Conservation (phyloP, 2,113 vertebrate genomes). For the Kryptolebias marmoratus region DNA sequence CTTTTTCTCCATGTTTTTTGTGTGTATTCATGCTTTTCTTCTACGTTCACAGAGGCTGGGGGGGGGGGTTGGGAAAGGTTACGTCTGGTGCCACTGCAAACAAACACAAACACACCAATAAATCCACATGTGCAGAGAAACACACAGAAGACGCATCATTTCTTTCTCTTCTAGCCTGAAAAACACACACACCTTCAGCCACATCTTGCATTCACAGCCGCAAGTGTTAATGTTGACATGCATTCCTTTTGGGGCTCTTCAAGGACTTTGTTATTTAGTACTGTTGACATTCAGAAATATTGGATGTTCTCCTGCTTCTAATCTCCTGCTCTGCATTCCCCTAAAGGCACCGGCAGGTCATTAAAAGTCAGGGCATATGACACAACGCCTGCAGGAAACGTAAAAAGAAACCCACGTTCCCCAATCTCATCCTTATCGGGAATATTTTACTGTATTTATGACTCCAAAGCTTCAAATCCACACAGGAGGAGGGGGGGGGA, state of each 20-base stretch:
- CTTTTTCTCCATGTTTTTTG: constrained; percentile 39
- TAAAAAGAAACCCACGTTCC: neutral
- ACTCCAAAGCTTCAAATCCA: constrained; percentile 11
- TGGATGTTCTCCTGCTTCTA: constrained; percentile 55
- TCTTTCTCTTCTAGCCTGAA: neutral
- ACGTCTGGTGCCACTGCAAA: constrained; percentile 62
- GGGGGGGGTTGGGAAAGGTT: constrained; percentile 65
- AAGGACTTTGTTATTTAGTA: constrained; percentile 49
- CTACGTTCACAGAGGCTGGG: constrained; percentile 1
- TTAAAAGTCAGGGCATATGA: constrained; percentile 60
- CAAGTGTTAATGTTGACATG: constrained; percentile 35
- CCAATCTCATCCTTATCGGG: constrained; percentile 17
- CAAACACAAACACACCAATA: constrained; percentile 31
- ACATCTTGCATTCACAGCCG: constrained; percentile 35
- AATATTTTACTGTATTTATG: constrained; percentile 25
- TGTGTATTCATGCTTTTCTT: neutral
- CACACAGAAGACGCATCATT: neutral
- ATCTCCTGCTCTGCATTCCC: constrained; percentile 36
- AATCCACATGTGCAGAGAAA: neutral
- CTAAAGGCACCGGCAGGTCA: constrained; percentile 33
- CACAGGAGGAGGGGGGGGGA: neutral
- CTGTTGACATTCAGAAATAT: constrained; percentile 64
- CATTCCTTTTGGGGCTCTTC: constrained; percentile 21
- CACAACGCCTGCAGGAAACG: constrained; percentile 30
- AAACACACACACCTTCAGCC: neutral